Base-by-base conservation (phyloP, 2,888 invertebrate species). In the Diarsia mendica region DNA sequence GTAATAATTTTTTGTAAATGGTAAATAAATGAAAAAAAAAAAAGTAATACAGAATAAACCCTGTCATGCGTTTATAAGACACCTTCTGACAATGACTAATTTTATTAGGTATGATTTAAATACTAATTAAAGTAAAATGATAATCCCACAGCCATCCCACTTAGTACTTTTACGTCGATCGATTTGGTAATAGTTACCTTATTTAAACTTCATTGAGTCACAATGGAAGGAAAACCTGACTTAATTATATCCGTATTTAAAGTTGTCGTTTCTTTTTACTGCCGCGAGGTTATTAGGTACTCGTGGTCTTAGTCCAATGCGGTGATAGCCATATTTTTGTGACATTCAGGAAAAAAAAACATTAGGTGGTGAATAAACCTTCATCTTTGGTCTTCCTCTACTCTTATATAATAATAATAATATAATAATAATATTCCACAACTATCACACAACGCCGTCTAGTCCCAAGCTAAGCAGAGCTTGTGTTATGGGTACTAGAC, bases 161-260 rank as follows among this genome's bases (percentile, higher is more conserved):
- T 46, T 20, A 28, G 11, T 28, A 48, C 23, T 33, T 48, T 75
- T 23, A 75, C 2, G 55, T 28, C 49, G 51, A 33, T 33, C 44
- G n/a, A 60, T 58, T 58, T 49, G 15, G n/a, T n/a, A 15, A 23
- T n/a, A 53, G 53, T n/a, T 13, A 55, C 55, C 55, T 46, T 46
- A 74, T 60, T 60, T 73, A 49, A 49, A 28, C 6, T 11, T 18
- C 28, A 8, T 18, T 18, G n/a, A 3, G 3, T 13, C 4, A 55
- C 20, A 8, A 15, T 5, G 61, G 51, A 39, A 75, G 77, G 77
- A 55, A 61, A 76, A 48, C 60, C 28, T 61, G 39, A 20, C 4
- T 15, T 18, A 39, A 15, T 0, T 15, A 8, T 15, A 44, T 10
- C 23, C 49, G 39, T 11, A 0, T 49, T 73, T 60, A 49, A 44